Percentiles rank a stretch among this genome's conserved stretches.
phyloP scores from a whole-genome alignment of 2,113 vertebrate species.

The Anser cygnoides region DNA sequence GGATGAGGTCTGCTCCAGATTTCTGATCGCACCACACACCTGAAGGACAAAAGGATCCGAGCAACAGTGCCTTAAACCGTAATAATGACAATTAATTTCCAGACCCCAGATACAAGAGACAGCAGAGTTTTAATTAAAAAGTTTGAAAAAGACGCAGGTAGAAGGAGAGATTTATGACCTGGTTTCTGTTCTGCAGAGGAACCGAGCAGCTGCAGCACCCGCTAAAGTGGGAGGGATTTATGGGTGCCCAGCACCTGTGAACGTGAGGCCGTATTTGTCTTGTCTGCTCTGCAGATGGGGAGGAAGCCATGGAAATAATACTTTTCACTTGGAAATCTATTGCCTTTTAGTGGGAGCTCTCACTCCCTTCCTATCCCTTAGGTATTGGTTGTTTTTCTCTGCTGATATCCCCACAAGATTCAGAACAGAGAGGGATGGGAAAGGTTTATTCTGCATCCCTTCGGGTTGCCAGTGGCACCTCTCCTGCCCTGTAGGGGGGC shows the following conservation, averaged over 20 bases:
- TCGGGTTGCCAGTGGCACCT: background rate
- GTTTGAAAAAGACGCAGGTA: background rate
- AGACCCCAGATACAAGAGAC: background rate
- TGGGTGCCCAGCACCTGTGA: background rate
- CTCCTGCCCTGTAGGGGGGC: background rate
- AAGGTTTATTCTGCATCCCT: background rate
- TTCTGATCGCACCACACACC: background rate
- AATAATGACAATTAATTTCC: constrained; percentile 3
- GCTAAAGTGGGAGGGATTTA: background rate
- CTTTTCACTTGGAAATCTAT: background rate
- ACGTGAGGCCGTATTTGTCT: constrained; percentile 1
- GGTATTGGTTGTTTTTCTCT: background rate
- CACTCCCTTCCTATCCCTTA: background rate
- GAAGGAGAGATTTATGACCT: background rate
- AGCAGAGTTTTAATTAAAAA: constrained; percentile 4
- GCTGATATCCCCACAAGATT: background rate
- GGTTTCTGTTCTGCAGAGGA: background rate
- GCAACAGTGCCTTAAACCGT: background rate
- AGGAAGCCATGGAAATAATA: background rate
- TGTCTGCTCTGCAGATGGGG: background rate
- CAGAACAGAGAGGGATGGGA: background rate
- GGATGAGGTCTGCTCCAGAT: background rate
- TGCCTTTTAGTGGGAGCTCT: background rate
- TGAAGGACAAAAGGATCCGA: constrained; percentile 9
- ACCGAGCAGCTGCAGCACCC: background rate